Evolutionary conservation across 2,113 vertebrate species (phyloP), one percentile per base, ranked within the genome.

Genomic region (Cynoglossus semilaevis): DNA sequence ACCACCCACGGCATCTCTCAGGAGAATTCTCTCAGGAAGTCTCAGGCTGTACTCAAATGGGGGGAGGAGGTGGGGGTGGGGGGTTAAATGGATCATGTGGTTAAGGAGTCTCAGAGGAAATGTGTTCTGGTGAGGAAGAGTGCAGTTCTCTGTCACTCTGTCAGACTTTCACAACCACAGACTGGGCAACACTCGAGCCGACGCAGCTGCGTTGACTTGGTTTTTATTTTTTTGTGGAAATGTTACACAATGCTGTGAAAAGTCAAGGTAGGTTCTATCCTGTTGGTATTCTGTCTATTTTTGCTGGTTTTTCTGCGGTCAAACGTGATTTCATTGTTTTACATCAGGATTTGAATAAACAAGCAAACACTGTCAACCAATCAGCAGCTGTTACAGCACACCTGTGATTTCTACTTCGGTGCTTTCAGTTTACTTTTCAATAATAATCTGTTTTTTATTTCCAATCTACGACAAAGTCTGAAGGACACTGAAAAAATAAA

Each of bases 51-150:
- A 74, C 64, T 53, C 15, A 69, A 54, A 65, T 58, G 14, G 70
- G 78, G 73, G 38, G 68, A 78, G 73, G 22, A 29, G 22, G 22
- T 58, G 14, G 70, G 80, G 68, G 80, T 70, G 72, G 79, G 55
- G 74, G 80, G 78, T 79, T 78, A 63, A 36, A 47, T 29, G 37
- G 57, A 62, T 85, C 83, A 86, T 52, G 65, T 89, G 87, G 50
- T 77, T 75, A 55, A 77, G 70, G 64, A 81, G 76, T 79, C 82
- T 86, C 79, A 58, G 72, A 88, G 87, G 83, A 88, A 84, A 77
- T 69, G 10, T 42, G 71, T 2, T 2, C 71, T 67, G 66, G 60
- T 19, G 66, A 47, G 12, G 40, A 47, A 18, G 43, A 13, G 61
- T 57, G 45, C 42, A 53, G 63, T 63, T 58, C 45, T 55, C 43